Evolutionary conservation across 2,888 invertebrate genomes (phyloP), one percentile per base, ranked within the genome.

Genomic region (Ellobium chinense): DNA sequence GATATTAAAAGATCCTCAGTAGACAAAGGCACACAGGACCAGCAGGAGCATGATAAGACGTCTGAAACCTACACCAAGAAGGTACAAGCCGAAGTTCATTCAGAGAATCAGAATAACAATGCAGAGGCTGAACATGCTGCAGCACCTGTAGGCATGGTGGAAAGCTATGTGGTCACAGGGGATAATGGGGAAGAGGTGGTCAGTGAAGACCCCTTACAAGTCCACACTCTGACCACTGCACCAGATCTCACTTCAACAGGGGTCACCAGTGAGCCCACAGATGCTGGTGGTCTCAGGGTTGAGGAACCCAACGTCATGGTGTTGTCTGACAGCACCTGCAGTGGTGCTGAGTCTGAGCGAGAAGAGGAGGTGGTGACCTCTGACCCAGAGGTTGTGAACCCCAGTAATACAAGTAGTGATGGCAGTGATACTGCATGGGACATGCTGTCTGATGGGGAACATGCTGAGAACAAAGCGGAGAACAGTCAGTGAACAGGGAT

Each of bases 391-490:
- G 24, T 76, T 1, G 24, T 76, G 0, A 66, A 76, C 24, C 62
- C 39, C 2, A 36, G 60, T 29, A 78, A 60, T 24, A 34, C 60
- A 7, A 78, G 77, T 36, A 78, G 77, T 69, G 77, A 69, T 14
- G 60, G 63, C n/a, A 65, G 69, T 54, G 77, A 78, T 34, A 29
- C 58, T 21, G 60, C 77, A 36, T 78, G 77, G 77, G 77, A 78
- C 37, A 24, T 78, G 24, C 37, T 78, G 12, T 63, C 63, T 21
- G 68, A 68, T 60, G 24, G 58, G n/a, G 69, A 78, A 29, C 65
- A 76, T 7, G 24, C 24, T 37, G 66, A 66, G 2, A 69, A 21
- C 24, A 21, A 21, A 54, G 69, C n/a, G 18, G 69, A 68, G 1
- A 37, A 68, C 27, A 46, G 46, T 46, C 7, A 12, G 46, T 7